These are phyloP conservation scores for Chironomus tepperi DNA, from an alignment of 1,140 invertebrate species.

Conservation along the genomic window DNA sequence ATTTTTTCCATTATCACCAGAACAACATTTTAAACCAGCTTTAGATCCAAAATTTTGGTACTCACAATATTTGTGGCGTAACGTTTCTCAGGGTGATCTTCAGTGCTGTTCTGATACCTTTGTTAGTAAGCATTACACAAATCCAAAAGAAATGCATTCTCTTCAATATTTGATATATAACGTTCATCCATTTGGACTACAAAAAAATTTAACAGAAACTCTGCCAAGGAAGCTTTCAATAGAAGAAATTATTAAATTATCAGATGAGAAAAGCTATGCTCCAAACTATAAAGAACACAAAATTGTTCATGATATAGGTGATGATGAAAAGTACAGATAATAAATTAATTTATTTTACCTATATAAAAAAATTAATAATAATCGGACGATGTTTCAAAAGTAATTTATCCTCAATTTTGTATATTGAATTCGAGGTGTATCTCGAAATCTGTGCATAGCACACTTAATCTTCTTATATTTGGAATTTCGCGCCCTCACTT, in stretches of 20 bases:
- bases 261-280: neutral
- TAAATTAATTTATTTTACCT: too few relatives aligned
- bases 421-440: too few relatives aligned
- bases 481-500: too few relatives aligned
- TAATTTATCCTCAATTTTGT: too few relatives aligned
- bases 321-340: neutral
- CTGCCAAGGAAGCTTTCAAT: neutral
- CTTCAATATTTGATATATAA: constrained; percentile 81
- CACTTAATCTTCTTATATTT: too few relatives aligned
- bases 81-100: constrained; percentile 49
- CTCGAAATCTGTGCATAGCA: too few relatives aligned
- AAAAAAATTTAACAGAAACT: neutral
- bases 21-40: constrained; percentile 65
- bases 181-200: constrained; percentile 60
- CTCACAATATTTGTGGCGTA: constrained; percentile 57
- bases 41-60: constrained; percentile 62
- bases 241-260: neutral
- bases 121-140: constrained; percentile 81
- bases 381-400: too few relatives aligned
- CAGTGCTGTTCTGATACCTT: constrained; percentile 78
- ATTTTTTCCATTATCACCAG: constrained; percentile 74
- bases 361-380: too few relatives aligned
- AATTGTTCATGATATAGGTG: neutral
- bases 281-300: neutral
- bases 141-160: constrained; percentile 75